Evolutionary conservation across 2,113 vertebrate genomes (phyloP), one percentile per base, ranked within the genome.

Genomic region (Nycticebus coucang): DNA sequence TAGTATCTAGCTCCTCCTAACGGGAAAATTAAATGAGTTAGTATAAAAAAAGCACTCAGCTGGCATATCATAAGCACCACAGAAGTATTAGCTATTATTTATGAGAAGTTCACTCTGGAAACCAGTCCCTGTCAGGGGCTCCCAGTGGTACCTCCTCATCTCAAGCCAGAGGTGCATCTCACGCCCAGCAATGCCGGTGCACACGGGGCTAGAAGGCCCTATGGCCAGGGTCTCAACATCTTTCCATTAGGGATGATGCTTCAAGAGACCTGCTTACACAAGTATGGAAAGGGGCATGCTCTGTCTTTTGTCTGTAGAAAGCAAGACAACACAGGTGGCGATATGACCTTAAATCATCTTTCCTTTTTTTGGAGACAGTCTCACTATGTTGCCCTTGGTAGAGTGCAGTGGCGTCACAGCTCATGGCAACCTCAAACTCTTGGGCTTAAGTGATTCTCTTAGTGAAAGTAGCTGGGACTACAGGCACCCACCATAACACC

Each of bases 111-210:
- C 24, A 53, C 68, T 89, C 35, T 59, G 22, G 81, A 60, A 53
- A 66, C 59, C 1, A 2, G 59, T 8, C 21, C 74, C 41, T 33
- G 68, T 13, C n/a, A 50, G 33, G 30, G 28, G 50, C 33, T 77
- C 50, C 81, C 24, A 30, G 7, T 1, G 62, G 79, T 3, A 37
- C 19, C 45, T 50, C 30, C 41, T 50, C 33, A 18, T 84, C 87
- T 45, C 50, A 41, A 59, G 80, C 41, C 84, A 81, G 45, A 75
- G 50, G 57, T 0, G 19, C 5, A 26, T 5, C n/a, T 69, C 1
- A 12, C 7, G 14, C 37, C 53, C n/a, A 83, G 26, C 14, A 21
- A 1, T 2, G n/a, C 4, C 10, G 21, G 19, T 2, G 12, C 4
- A 19, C 19, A 6, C 33, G 53, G 68, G 19, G 18, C 83, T 53